Conservation (phyloP, 2,888 invertebrate genomes). For the Erynnis tages region DNA sequence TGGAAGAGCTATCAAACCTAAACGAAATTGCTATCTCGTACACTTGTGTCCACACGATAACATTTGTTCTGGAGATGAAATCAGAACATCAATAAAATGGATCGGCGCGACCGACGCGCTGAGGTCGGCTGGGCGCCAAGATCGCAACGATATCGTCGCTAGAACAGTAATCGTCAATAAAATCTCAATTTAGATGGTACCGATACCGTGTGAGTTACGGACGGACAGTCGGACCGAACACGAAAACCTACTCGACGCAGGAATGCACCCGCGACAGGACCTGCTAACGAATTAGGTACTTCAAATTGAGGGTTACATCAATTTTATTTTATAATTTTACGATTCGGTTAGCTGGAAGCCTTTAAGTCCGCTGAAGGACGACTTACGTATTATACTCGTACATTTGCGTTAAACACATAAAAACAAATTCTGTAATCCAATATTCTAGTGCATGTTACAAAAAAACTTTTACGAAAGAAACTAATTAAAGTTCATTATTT, state of each 20-base stretch:
- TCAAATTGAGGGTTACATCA: slow-evolving; percentile 48
- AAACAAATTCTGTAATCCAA: too few species aligned
- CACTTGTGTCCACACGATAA: slow-evolving; percentile 7
- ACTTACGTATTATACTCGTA: not conserved
- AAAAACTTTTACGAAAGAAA: too few species aligned
- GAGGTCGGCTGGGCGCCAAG: slow-evolving; percentile 70
- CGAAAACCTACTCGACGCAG: slow-evolving; percentile 78
- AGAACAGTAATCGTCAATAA: slow-evolving; percentile 82
- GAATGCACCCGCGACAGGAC: slow-evolving; percentile 76
- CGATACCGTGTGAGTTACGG: slow-evolving; percentile 79
- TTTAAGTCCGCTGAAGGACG: slow-evolving; percentile 7
- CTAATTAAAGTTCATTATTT: too few species aligned
- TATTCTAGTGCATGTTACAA: too few species aligned
- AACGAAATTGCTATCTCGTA: not conserved
- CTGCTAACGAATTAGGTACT: slow-evolving; percentile 76
- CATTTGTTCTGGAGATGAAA: slow-evolving; percentile 30
- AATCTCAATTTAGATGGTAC: slow-evolving; percentile 81
- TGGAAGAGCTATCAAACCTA: too few species aligned
- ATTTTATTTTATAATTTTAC: slow-evolving; percentile 48
- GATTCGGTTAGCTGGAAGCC: slow-evolving; percentile 28
- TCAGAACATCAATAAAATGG: slow-evolving; percentile 32
- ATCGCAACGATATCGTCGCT: slow-evolving; percentile 78
- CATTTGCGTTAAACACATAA: too few species aligned
- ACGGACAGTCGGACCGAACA: slow-evolving; percentile 70
- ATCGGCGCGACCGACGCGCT: slow-evolving; percentile 39